Percentiles rank a stretch among this genome's conserved stretches.
These are phyloP conservation scores for Archilochus colubris DNA, from an alignment of 2,113 vertebrate species.

Conservation along the genomic window DNA sequence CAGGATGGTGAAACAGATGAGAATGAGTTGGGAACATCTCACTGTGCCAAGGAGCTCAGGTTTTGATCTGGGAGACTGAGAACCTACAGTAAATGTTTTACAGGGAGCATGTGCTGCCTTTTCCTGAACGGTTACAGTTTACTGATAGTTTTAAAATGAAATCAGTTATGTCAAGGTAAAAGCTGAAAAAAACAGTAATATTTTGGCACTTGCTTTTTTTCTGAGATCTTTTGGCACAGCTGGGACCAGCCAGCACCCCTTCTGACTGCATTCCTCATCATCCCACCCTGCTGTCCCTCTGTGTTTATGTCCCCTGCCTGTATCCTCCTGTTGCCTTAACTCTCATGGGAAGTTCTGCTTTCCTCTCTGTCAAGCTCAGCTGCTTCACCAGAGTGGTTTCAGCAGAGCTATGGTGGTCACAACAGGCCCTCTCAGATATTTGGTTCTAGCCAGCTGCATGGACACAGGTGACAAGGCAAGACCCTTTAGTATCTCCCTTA, in stretches of 20 bases:
- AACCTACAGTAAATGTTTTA: not conserved
- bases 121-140: not conserved
- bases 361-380: not conserved
- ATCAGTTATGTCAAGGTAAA: not conserved
- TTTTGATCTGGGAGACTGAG: not conserved
- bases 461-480: rapidly evolving
- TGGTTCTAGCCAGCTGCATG: not conserved
- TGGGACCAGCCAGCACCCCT: not conserved
- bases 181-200: not conserved
- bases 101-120: not conserved
- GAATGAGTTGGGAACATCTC: not conserved
- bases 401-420: not conserved
- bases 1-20: not conserved
- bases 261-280: not conserved
- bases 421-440: not conserved
- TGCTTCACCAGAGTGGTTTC: rapidly evolving
- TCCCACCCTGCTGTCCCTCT: not conserved
- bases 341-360: not conserved
- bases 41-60: not conserved
- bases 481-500: not conserved
- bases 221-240: not conserved
- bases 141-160: not conserved
- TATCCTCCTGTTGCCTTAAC: not conserved
- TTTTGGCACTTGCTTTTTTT: not conserved
- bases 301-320: too few relatives aligned